phyloP scores from a whole-genome alignment of 2,797 vertebrate genomes.

The Mastacembelus armatus region DNA sequence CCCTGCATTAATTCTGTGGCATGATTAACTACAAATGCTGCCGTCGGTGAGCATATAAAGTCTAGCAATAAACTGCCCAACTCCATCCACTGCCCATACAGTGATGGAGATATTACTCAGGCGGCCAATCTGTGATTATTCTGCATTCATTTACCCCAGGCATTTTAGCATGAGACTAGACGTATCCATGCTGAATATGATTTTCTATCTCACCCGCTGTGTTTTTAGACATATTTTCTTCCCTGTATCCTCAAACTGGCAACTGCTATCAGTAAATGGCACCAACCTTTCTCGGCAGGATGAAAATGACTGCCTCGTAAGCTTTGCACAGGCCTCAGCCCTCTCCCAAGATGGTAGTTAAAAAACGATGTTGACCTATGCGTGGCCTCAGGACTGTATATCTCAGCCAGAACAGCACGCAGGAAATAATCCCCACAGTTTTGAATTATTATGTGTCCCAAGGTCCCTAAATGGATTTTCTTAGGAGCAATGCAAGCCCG shows the following conservation, averaged over 20 bases:
- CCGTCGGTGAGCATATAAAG: constrained; percentile 49
- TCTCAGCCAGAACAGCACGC: constrained; percentile 63
- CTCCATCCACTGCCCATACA: constrained; percentile 54
- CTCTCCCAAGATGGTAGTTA: constrained; percentile 65
- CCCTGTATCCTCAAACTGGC: constrained; percentile 47
- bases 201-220: constrained; percentile 51
- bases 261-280: constrained; percentile 67
- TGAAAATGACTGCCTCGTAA: constrained; percentile 66
- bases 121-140: constrained; percentile 61
- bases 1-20: constrained; percentile 57
- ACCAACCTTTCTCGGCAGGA: constrained; percentile 47
- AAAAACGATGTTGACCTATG: constrained; percentile 72
- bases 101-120: constrained; percentile 60
- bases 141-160: constrained; percentile 56
- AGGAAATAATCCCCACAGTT: constrained; percentile 71
- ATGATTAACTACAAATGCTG: constrained; percentile 69
- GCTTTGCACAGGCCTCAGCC: constrained; percentile 37
- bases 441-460: constrained; percentile 74
- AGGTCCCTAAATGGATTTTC: constrained; percentile 76
- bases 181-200: constrained; percentile 45
- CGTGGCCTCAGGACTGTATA: constrained; percentile 60
- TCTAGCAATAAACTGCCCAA: constrained; percentile 61
- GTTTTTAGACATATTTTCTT: constrained; percentile 55
- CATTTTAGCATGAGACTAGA: constrained; percentile 42
- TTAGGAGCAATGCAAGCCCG: constrained; percentile 48